These are phyloP conservation scores for Bagarius yarrelli DNA, from an alignment of 2,113 vertebrate species.

Conservation along the genomic window DNA sequence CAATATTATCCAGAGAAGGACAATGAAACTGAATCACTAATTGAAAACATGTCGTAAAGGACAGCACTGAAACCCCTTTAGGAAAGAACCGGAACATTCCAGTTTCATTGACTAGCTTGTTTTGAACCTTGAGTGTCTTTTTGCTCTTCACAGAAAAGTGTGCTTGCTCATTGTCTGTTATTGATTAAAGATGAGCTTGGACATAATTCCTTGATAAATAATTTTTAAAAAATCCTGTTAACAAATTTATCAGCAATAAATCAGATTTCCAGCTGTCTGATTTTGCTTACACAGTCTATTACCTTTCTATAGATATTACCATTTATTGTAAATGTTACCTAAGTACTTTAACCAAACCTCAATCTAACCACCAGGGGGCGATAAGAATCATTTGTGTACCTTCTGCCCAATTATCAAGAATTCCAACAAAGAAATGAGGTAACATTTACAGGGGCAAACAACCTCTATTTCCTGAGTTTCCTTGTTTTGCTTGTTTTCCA, in stretches of 20 bases:
- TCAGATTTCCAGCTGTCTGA: neutral
- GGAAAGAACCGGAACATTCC: too few species aligned
- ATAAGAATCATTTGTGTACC: neutral
- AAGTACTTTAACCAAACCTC: neutral
- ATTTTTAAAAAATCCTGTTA: neutral
- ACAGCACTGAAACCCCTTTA: too few species aligned
- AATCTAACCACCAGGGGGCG: neutral
- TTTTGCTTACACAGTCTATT: neutral
- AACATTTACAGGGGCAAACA: neutral
- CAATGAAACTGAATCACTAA: too few species aligned
- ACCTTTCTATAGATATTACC: too few species aligned
- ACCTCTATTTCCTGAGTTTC: too few species aligned
- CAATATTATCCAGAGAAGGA: too few species aligned
- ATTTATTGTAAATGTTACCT: too few species aligned
- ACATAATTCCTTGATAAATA: neutral
- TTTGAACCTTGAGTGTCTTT: neutral
- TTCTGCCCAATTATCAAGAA: neutral
- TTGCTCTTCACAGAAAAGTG: neutral
- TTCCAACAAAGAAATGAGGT: neutral
- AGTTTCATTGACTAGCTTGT: neutral
- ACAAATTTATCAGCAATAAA: constrained; percentile 2
- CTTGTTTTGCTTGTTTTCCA: too few species aligned
- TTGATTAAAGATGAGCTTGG: too few species aligned
- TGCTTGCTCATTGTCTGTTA: neutral
- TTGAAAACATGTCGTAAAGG: too few species aligned